Percentiles rank a stretch among this genome's conserved stretches.
These are phyloP conservation scores for Agrochola circellaris DNA, from an alignment of 2,888 invertebrate species.

Conservation along the genomic window DNA sequence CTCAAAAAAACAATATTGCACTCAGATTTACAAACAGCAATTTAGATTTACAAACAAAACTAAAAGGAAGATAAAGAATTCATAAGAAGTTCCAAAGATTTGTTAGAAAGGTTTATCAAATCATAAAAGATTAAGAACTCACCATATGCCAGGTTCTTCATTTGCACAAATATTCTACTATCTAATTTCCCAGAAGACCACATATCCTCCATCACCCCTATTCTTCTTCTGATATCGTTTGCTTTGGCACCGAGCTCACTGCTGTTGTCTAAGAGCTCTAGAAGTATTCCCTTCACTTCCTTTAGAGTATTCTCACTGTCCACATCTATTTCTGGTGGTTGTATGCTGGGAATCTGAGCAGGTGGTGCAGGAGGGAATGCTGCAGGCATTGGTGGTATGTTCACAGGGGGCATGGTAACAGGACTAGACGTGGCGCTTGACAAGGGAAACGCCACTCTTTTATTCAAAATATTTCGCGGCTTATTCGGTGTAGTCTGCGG, in stretches of 20 bases:
- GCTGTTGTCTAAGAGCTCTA: slow-evolving; percentile 79
- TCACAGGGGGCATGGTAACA: slow-evolving; percentile 66
- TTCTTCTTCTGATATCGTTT: slow-evolving; percentile 89
- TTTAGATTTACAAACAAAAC: not conserved
- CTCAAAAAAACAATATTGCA: not conserved
- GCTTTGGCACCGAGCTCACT: slow-evolving; percentile 84
- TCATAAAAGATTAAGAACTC: slow-evolving; percentile 43
- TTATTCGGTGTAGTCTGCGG: slow-evolving; percentile 82
- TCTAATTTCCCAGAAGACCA: slow-evolving; percentile 91
- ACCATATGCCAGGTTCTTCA: slow-evolving; percentile 91
- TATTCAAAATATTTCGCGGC: slow-evolving; percentile 88
- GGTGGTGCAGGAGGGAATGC: slow-evolving; percentile 67
- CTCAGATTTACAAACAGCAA: not conserved
- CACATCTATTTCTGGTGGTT: slow-evolving; percentile 67
- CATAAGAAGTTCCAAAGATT: not conserved
- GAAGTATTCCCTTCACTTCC: slow-evolving; percentile 81
- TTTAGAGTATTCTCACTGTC: slow-evolving; percentile 78
- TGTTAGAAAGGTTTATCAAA: not conserved
- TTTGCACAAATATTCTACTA: slow-evolving; percentile 83
- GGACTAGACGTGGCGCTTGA: slow-evolving; percentile 73
- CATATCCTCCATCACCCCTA: slow-evolving; percentile 90
- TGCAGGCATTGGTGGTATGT: slow-evolving; percentile 78
- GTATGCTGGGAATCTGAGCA: slow-evolving; percentile 42
- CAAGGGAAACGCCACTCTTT: slow-evolving; percentile 89
- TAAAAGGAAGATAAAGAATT: not conserved